Base-by-base conservation (phyloP, 1,140 invertebrate species). In the Calliopsis andreniformis region DNA sequence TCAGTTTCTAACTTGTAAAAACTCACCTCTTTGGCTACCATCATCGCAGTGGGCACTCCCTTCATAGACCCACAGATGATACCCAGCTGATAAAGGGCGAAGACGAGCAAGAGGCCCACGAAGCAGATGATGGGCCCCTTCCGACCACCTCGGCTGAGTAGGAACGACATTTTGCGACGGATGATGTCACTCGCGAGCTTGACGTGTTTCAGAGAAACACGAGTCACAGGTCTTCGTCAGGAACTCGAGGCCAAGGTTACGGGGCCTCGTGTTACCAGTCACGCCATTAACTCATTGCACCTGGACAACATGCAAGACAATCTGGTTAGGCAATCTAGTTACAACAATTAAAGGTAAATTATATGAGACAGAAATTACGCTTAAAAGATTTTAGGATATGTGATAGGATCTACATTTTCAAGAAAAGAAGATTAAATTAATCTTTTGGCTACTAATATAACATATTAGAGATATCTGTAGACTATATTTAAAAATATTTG, bases 11-110 rank as follows among this genome's bases (percentile, higher is more conserved):
- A n/a, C n/a, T n/a, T n/a, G n/a, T n/a, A n/a, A n/a, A n/a, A n/a
- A 32, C 76, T 88, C 78, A 92, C 91, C 87, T 92, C 90, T 84
- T 91, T 91, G 39, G 91, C 80, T 14, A 91, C 71, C 91, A 92
- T 92, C 20, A 91, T 70, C 0, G 89, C 79, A 25, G 84, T 85
- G 14, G 89, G 87, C 75, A 80, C 82, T 28, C 90, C 87, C 59
- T 91, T 92, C 20, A 78, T 68, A 14, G 80, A 85, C 16, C 86
- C 86, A 59, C 90, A 92, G 53, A 92, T 92, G 64, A 92, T 89
- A 18, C 91, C 90, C 14, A 92, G 87, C 55, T 92, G 90, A 72
- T 92, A 92, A 1, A 92, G 88, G n/a, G 86, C 86, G 49, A 92
- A 87, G 23, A 92, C 55, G 25, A 89, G 86, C 14, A 91, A 58